phyloP scores from a whole-genome alignment of 1,140 invertebrate species.

The Brachionus rotundiformis region DNA sequence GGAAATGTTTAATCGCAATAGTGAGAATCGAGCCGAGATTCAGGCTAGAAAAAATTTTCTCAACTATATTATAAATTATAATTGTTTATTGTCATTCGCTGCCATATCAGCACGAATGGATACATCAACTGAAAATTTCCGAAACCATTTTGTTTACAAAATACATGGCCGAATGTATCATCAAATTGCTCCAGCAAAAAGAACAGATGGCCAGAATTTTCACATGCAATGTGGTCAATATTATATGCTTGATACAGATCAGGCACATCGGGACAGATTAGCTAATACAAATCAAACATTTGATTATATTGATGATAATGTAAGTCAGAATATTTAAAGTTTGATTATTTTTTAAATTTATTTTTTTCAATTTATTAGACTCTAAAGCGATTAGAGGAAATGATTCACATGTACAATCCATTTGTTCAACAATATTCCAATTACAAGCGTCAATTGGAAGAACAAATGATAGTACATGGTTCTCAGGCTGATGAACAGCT shows the following conservation, averaged over 20 bases:
- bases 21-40: neutral
- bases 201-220: neutral
- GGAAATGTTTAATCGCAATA: neutral
- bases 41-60: neutral
- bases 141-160: neutral
- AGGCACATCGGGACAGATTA: neutral
- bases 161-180: neutral
- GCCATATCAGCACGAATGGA: neutral
- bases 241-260: neutral
- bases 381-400: neutral
- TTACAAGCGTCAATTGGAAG: neutral
- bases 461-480: neutral
- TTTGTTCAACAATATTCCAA: neutral
- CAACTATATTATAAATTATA: neutral
- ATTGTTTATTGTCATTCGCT: neutral
- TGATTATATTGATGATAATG: neutral
- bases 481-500: neutral
- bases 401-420: neutral
- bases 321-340: neutral
- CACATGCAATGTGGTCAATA: slow-evolving; percentile 24
- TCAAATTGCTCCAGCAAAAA: neutral
- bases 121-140: neutral
- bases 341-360: neutral
- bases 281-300: neutral
- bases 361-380: slow-evolving; percentile 14